These are phyloP conservation scores for Laupala kohalensis DNA, from an alignment of 1,140 invertebrate genomes.

Conservation along the genomic window DNA sequence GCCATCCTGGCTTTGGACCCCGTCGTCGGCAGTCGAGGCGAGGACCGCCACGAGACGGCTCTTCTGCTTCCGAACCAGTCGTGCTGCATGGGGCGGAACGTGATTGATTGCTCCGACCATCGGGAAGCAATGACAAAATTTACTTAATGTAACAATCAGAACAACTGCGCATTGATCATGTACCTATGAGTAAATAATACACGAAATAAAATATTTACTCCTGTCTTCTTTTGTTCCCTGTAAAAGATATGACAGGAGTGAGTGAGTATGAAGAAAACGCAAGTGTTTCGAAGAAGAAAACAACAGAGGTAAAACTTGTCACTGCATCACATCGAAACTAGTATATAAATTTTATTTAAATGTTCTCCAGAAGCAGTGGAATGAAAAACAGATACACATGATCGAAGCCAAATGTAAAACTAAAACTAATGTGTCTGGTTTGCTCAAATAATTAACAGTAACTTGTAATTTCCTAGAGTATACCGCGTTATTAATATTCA, in stretches of 20 bases:
- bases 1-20: not conserved
- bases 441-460: not conserved
- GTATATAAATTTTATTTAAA: not conserved
- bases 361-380: not conserved
- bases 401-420: not conserved
- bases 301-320: not conserved
- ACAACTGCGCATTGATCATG: not conserved
- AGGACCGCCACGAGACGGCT: not conserved
- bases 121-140: not conserved
- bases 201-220: not conserved
- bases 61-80: not conserved
- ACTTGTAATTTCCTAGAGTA: not conserved
- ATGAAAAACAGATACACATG: not conserved
- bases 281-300: not conserved
- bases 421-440: not conserved
- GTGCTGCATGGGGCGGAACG: not conserved
- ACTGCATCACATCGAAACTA: not conserved
- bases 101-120: not conserved
- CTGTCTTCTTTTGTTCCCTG: not conserved
- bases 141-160: not conserved
- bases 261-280: not conserved
- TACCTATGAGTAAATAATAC: not conserved
- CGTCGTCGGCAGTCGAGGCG: not conserved
- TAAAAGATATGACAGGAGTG: not conserved
- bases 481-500: not conserved